These are phyloP conservation scores for Oophaga sylvatica DNA, from an alignment of 2,797 vertebrate species.

Conservation along the genomic window DNA sequence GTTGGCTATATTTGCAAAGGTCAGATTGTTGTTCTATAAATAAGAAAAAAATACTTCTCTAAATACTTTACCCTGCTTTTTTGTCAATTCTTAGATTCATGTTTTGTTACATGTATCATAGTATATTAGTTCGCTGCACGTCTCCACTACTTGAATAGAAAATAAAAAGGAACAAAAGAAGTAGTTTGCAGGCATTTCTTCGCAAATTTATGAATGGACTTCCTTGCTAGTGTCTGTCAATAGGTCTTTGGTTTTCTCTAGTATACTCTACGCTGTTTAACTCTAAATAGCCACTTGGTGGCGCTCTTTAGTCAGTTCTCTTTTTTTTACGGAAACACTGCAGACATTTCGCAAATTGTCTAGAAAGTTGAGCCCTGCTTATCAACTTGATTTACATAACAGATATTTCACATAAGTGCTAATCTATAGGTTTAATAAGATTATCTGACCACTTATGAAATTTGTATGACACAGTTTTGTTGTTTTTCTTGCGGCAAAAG, in stretches of 20 bases:
- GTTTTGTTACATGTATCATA: background rate
- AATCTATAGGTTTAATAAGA: background rate
- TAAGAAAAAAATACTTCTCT: background rate
- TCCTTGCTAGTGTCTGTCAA: background rate
- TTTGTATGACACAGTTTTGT: too few relatives aligned
- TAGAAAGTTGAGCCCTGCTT: constrained; percentile 66
- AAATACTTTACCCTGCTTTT: background rate
- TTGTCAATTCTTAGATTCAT: background rate
- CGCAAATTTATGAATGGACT: constrained; percentile 17
- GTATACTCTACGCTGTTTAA: background rate
- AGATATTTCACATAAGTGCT: background rate
- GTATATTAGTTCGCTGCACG: background rate
- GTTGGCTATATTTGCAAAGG: constrained; percentile 7
- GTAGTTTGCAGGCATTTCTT: background rate
- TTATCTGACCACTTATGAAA: background rate
- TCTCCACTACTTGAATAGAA: background rate
- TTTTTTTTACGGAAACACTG: constrained; percentile 48
- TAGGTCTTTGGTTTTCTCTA: background rate
- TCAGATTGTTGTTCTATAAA: background rate
- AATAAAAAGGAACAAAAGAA: background rate
- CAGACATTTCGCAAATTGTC: constrained; percentile 61
- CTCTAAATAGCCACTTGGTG: constrained; percentile 71
- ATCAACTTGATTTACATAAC: constrained; percentile 59
- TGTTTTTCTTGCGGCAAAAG: background rate
- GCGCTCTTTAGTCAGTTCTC: constrained; percentile 66